These are phyloP conservation scores for Andrena trimmerana DNA, from an alignment of 2,888 invertebrate species.

Conservation along the genomic window DNA sequence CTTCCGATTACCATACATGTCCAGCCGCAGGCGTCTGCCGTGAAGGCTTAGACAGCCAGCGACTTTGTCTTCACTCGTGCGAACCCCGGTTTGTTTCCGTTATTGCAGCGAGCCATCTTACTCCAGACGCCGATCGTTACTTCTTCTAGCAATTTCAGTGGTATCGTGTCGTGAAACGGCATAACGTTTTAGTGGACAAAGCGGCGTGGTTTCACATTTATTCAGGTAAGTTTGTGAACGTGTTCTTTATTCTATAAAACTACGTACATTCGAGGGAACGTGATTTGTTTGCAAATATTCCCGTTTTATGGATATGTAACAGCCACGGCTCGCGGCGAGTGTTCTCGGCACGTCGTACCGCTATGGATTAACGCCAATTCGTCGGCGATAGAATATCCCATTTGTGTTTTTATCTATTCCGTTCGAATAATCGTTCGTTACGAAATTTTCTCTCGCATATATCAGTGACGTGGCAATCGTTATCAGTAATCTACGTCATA, in stretches of 20 bases:
- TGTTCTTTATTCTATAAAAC: slow-evolving; percentile 36
- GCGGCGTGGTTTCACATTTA: slow-evolving; percentile 46
- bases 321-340: slow-evolving; percentile 7
- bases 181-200: slow-evolving; percentile 44
- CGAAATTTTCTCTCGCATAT: neutral
- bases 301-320: slow-evolving; percentile 29
- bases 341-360: slow-evolving; percentile 2
- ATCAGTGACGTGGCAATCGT: slow-evolving; percentile 45
- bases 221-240: slow-evolving; percentile 65
- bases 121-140: slow-evolving; percentile 77
- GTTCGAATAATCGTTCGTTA: neutral
- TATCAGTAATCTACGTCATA: slow-evolving; percentile 34
- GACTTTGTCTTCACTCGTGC: slow-evolving; percentile 61
- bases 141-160: slow-evolving; percentile 68
- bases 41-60: slow-evolving; percentile 68
- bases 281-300: slow-evolving; percentile 44
- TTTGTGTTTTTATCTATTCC: neutral
- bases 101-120: slow-evolving; percentile 73
- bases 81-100: slow-evolving; percentile 81
- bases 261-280: slow-evolving; percentile 26
- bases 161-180: slow-evolving; percentile 50
- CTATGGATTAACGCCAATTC: slow-evolving; percentile 15
- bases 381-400: neutral
- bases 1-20: neutral
- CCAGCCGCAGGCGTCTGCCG: slow-evolving; percentile 42